A percentile compares a stretch with the other conserved stretches of the same genome.
phyloP scores from a whole-genome alignment of 2,888 invertebrate species.

The Agrilus cyanescens region DNA sequence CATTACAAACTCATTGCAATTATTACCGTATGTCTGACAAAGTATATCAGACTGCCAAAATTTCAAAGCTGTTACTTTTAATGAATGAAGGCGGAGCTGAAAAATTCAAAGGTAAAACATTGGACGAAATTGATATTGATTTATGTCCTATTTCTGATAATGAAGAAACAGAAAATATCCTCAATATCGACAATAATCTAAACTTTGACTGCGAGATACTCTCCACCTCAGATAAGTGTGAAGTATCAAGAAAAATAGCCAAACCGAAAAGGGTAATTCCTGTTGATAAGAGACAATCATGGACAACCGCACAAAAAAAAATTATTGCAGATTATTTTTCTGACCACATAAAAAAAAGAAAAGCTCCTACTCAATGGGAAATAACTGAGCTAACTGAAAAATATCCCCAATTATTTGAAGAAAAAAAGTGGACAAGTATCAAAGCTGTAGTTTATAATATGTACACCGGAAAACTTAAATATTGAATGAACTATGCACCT shows the following conservation, averaged over 20 bases:
- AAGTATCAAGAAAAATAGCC: too few species aligned
- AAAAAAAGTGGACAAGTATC: background rate
- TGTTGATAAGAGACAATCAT: background rate
- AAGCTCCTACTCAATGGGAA: background rate
- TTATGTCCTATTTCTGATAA: background rate
- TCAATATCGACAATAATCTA: too few species aligned
- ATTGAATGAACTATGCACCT: background rate
- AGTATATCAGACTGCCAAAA: conserved; percentile 3
- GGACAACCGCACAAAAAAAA: background rate
- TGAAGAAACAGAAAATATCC: background rate
- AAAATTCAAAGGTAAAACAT: conserved; percentile 2
- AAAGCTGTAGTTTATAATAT: background rate
- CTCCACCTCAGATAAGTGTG: too few species aligned
- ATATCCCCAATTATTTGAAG: background rate
- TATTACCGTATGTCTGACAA: background rate
- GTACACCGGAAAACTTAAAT: background rate
- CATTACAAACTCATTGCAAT: conserved; percentile 3
- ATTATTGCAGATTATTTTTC: background rate
- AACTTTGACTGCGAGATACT: too few species aligned
- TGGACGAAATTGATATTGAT: conserved; percentile 11
- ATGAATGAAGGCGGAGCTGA: conserved; percentile 4
- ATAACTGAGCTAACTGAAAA: background rate
- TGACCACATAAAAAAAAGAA: background rate
- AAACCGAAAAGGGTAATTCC: too few species aligned
- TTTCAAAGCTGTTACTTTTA: conserved; percentile 5